Evolutionary conservation across 2,888 invertebrate species (phyloP), one percentile per base, ranked within the genome.

Genomic region (Macropis europaea): DNA sequence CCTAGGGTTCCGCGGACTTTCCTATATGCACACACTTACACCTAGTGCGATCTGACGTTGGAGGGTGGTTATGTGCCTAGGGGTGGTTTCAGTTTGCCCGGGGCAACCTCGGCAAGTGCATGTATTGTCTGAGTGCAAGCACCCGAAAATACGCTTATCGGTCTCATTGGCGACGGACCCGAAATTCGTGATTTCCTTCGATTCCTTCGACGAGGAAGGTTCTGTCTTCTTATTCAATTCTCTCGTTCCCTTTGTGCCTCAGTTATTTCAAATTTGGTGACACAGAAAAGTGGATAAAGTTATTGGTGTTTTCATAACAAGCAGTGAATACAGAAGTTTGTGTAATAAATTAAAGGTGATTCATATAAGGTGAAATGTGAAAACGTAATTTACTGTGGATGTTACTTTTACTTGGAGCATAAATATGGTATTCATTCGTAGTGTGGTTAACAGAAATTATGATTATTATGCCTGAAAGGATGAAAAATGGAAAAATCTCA

Each of bases 41-140:
- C 61, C 56, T 69, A 52, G 64, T 53, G 57, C 59, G 57, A 74
- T 73, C 50, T 61, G 52, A 62, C 67, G 54, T 63, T 30, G 75
- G 52, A 79, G 82, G 84, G 82, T 80, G 79, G 70, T 75, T 71
- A 75, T 64, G 54, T 78, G 84, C 83, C 83, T 71, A 76, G 76
- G 86, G 87, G 86, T 79, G 82, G 75, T 82, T 84, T 88, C 86
- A 87, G 87, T 87, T 86, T 80, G 87, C 87, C 80, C 71, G 82
- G 70, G 88, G 83, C 87, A 84, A 86, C 87, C 86, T 76, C 77
- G 75, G 85, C 88, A 87, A 87, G 87, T 87, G 87, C 87, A 87
- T 82, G 85, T 79, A 87, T 87, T 87, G 87, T 87, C 74, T 74
- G 83, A 77, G 82, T 82, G 82, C 85, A 87, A 83, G 79, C 84